Evolutionary conservation across 2,113 vertebrate species (phyloP).

Genomic region (Amblyornis subalaris): DNA sequence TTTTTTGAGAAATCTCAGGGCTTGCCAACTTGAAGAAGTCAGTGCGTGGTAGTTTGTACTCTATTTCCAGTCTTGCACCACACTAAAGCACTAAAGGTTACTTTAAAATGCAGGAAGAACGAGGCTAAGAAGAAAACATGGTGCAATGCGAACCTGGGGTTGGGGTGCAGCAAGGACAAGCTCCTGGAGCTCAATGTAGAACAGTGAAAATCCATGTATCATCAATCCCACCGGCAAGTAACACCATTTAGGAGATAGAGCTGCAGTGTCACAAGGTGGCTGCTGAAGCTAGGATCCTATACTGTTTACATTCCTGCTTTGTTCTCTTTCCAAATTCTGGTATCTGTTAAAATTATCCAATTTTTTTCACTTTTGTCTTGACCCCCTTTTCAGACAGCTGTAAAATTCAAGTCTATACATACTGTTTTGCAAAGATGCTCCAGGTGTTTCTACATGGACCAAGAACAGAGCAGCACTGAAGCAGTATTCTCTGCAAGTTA

Average conservation of each 20-base stretch:
- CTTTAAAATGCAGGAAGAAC: not conserved
- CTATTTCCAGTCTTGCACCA: not conserved
- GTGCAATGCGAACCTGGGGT: not conserved
- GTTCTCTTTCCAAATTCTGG: not conserved
- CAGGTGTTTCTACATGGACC: not conserved
- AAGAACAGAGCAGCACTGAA: not conserved
- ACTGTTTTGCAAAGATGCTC: not conserved
- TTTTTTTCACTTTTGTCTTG: not conserved
- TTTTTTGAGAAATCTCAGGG: not conserved
- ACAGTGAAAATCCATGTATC: not conserved
- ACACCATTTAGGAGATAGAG: not conserved
- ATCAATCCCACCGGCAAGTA: not conserved
- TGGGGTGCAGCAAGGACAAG: not conserved
- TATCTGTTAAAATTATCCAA: not conserved
- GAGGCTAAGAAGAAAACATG: not conserved
- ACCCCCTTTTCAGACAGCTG: not conserved
- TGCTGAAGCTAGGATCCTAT: not conserved
- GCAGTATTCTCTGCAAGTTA: not conserved
- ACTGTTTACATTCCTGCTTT: not conserved
- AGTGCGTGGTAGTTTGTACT: not conserved
- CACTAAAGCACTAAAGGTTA: not conserved
- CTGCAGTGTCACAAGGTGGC: not conserved
- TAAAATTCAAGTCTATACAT: not conserved
- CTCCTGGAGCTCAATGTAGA: not conserved
- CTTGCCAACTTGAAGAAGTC: not conserved